These are phyloP conservation scores for Arizona elegans DNA, from an alignment of 2,113 vertebrate species.

Conservation along the genomic window DNA sequence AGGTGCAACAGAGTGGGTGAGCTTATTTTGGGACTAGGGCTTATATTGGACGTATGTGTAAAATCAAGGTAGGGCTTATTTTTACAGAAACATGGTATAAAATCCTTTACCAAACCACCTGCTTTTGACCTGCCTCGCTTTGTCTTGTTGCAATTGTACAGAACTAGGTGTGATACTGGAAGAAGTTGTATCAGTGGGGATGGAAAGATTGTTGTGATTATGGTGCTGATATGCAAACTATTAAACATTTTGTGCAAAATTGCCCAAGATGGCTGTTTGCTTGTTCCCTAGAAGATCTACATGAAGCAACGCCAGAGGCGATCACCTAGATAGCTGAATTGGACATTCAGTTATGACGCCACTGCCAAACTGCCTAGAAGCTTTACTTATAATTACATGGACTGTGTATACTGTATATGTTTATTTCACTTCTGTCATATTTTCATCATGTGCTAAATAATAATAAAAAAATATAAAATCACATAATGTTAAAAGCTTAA, in stretches of 20 bases:
- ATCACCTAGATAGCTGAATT: not conserved
- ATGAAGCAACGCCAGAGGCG: not conserved
- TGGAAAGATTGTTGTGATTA: not conserved
- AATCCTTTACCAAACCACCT: no score
- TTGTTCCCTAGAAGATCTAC: not conserved
- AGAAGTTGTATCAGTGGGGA: not conserved
- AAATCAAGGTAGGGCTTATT: no score
- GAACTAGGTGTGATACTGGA: no score
- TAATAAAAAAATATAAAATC: not conserved
- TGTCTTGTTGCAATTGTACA: no score
- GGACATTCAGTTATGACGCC: not conserved
- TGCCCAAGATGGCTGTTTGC: not conserved
- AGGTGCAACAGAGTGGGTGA: no score
- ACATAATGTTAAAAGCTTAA: not conserved
- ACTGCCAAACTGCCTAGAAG: not conserved
- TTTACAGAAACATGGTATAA: no score
- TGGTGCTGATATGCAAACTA: not conserved
- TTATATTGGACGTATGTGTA: no score
- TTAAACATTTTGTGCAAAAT: not conserved
- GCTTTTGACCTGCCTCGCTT: no score
- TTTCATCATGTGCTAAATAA: not conserved
- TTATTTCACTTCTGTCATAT: not conserved
- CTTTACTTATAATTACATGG: not conserved
- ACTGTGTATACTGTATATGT: not conserved
- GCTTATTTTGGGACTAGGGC: no score